These are phyloP conservation scores for Apostichopus japonicus DNA, from an alignment of 35 echinoderm and acorn worm species.

Conservation along the genomic window DNA sequence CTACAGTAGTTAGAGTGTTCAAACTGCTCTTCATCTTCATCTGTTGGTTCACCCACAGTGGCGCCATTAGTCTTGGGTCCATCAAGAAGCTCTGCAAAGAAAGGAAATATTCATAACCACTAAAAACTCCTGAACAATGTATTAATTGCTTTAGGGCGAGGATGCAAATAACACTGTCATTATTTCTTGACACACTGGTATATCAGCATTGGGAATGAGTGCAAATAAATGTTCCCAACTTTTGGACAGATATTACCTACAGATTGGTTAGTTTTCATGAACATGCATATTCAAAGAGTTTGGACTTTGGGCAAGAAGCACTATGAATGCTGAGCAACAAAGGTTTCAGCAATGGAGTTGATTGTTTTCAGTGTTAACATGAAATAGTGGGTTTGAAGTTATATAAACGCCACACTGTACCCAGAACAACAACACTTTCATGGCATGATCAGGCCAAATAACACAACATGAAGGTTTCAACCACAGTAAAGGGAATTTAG, in stretches of 20 bases:
- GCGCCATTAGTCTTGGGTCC: not conserved
- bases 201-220: not conserved
- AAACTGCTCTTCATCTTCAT: not conserved
- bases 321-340: not conserved
- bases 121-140: not conserved
- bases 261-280: not conserved
- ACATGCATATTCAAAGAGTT: not conserved
- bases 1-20: not conserved
- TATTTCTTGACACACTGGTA: not conserved
- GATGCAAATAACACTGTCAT: not conserved
- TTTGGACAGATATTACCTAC: not conserved
- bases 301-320: not conserved
- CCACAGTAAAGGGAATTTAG: not conserved
- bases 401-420: not conserved
- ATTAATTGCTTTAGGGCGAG: not conserved
- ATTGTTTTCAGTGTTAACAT: not conserved
- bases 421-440: not conserved
- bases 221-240: not conserved
- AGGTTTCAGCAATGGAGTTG: not conserved
- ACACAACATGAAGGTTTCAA: not conserved
- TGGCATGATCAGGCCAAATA: not conserved
- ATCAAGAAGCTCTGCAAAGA: slow-evolving; percentile 6
- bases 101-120: too few species aligned
- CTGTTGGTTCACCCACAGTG: not conserved
- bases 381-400: not conserved